A percentile compares a stretch with the other conserved stretches of the same genome.
Evolutionary conservation across 2,113 vertebrate genomes (phyloP).

Genomic region (Aythya baeri): DNA sequence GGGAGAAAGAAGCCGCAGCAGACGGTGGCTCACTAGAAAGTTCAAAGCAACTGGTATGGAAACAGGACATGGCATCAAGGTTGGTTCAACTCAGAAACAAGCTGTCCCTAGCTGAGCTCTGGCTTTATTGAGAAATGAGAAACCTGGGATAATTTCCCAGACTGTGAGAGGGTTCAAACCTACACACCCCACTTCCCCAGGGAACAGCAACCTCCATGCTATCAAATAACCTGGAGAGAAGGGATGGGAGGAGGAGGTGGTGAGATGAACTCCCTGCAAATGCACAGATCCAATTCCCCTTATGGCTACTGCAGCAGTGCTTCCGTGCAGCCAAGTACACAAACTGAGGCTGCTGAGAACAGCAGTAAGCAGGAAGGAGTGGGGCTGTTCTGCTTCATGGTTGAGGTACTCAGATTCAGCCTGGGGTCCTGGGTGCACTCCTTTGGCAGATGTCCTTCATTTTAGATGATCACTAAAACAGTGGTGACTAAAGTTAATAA

Average conservation of each 20-base stretch:
- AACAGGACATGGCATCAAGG: not conserved
- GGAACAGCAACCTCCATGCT: not conserved
- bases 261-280: rapidly evolving
- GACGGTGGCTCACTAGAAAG: not conserved
- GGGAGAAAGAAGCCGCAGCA: constrained; percentile 8
- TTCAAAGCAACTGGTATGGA: not conserved
- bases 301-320: not conserved
- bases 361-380: not conserved
- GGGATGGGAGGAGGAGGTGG: not conserved
- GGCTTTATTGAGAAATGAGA: not conserved
- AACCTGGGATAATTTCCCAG: not conserved
- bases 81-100: not conserved
- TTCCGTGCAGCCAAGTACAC: not conserved
- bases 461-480: not conserved
- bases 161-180: not conserved
- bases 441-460: not conserved
- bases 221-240: not conserved
- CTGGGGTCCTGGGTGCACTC: not conserved
- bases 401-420: not conserved
- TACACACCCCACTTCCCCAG: not conserved
- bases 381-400: not conserved
- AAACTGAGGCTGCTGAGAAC: not conserved
- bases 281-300: not conserved
- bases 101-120: not conserved
- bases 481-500: not conserved